Evolutionary conservation across 2,113 vertebrate genomes (phyloP), one percentile per base, ranked within the genome.

Genomic region (Sialia sialis): DNA sequence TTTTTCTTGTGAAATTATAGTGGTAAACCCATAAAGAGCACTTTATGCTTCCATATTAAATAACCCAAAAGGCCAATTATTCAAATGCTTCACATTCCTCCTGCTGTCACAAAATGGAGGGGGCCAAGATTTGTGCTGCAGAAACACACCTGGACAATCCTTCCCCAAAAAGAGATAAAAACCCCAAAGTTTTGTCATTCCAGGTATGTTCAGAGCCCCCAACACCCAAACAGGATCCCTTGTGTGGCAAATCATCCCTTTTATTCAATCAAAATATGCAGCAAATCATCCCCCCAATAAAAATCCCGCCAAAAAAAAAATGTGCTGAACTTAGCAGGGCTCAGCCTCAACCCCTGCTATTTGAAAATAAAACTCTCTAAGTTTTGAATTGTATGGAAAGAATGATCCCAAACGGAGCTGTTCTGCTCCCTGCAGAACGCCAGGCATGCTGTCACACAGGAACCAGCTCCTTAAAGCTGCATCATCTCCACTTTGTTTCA

Each of bases 81-180:
- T 23, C 56, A 30, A 52, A 32, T 1, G 27, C 20, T 64, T 68
- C 5, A 9, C 26, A 8, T 6, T 23, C 56, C 60, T 63, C 25
- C 2, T 19, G 13, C 3, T 16, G 44, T 6, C 9, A 32, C n/a
- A 32, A 32, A 66, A 38, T 0, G 1, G 12, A 81, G 30, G 14
- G 8, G 54, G 34, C 16, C 10, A 6, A n/a, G 43, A 32, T 7
- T 7, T 41, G 70, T 7, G 64, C 51, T 39, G 76, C 68, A 30
- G 63, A 58, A 10, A 51, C 49, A 6, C 82, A 44, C 55, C 34
- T 14, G 67, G 78, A 22, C 20, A 26, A 46, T 2, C 30, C 46
- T 4, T 2, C 3, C 69, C 70, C 17, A 52, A 48, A 32, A 38
- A 22, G 5, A 0, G 18, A 11, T 0, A 11, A 1, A n/a, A 69